Percentiles rank a stretch among this genome's conserved stretches.
Evolutionary conservation across 2,888 invertebrate genomes (phyloP).

Genomic region (Lasioglossum leucozonium): DNA sequence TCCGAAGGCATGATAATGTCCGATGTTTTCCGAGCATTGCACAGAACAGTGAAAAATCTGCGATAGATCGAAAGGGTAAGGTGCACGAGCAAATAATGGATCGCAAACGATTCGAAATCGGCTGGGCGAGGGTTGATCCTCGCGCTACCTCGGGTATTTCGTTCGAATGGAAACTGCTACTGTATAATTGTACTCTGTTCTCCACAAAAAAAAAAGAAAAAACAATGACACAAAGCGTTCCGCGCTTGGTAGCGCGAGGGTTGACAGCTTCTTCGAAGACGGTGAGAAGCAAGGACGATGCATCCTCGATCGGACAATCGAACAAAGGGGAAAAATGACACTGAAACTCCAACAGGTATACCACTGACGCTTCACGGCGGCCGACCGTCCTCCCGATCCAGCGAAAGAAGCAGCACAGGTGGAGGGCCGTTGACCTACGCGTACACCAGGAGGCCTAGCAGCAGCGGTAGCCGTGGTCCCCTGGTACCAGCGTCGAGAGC

Average conservation of each 20-base stretch:
- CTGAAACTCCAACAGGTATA: slow-evolving; percentile 84
- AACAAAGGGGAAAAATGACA: not conserved
- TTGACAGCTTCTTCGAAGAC: not conserved
- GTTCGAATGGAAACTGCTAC: not conserved
- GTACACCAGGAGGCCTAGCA: slow-evolving; percentile 86
- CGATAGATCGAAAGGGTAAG: not conserved
- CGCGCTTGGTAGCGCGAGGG: not conserved
- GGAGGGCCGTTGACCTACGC: slow-evolving; percentile 84
- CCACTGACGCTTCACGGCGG: slow-evolving; percentile 87
- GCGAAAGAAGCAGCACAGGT: slow-evolving; percentile 86
- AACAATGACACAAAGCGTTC: not conserved
- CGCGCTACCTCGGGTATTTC: not conserved
- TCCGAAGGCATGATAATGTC: not conserved
- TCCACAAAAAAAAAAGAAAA: too few species aligned
- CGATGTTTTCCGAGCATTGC: not conserved
- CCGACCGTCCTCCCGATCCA: slow-evolving; percentile 86
- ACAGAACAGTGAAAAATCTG: not conserved
- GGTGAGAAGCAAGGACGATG: not conserved
- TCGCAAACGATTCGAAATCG: not conserved
- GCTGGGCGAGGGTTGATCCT: not conserved
- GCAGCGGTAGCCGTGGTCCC: slow-evolving; percentile 89
- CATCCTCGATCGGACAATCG: not conserved
- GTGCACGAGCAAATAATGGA: not conserved
- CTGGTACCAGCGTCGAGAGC: slow-evolving; percentile 93
- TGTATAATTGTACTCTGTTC: not conserved